A percentile compares a stretch with the other conserved stretches of the same genome.
phyloP scores from a whole-genome alignment of 1,140 invertebrate genomes.

The Bacillus rossius region DNA sequence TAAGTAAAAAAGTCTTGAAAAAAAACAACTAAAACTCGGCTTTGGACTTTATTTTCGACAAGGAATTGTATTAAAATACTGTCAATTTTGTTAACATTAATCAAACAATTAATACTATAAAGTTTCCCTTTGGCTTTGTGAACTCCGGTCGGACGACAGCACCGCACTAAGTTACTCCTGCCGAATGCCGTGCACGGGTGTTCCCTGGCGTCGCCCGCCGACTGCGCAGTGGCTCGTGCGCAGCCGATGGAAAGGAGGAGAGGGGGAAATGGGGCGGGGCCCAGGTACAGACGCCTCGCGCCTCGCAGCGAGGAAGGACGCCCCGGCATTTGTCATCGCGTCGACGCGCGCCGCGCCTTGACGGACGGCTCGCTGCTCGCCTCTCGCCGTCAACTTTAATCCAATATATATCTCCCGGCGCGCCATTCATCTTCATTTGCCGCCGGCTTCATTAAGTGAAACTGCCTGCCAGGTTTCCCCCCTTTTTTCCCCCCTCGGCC shows the following conservation, averaged over 20 bases:
- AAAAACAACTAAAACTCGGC: no score
- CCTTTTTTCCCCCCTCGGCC: no score
- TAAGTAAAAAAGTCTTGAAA: no score
- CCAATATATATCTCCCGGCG: conserved; percentile 35
- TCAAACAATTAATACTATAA: no score
- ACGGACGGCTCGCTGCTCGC: background rate
- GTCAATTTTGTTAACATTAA: no score
- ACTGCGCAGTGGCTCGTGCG: background rate
- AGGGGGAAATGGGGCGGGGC: background rate
- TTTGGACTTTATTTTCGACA: no score
- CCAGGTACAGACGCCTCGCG: background rate
- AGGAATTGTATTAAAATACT: no score
- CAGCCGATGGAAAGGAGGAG: background rate
- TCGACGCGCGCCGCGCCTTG: background rate
- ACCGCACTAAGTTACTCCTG: no score
- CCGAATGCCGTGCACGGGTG: no score
- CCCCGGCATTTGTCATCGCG: conserved; percentile 15
- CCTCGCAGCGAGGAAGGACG: no score
- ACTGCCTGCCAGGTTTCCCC: background rate
- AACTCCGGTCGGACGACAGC: no score
- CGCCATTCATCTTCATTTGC: conserved; percentile 44
- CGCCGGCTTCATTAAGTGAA: conserved; percentile 40
- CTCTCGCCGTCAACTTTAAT: conserved; percentile 26
- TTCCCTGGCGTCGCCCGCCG: background rate
- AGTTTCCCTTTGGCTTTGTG: no score